Evolutionary conservation across 2,888 invertebrate species (phyloP).

Genomic region (Monoplex corrugatus): DNA sequence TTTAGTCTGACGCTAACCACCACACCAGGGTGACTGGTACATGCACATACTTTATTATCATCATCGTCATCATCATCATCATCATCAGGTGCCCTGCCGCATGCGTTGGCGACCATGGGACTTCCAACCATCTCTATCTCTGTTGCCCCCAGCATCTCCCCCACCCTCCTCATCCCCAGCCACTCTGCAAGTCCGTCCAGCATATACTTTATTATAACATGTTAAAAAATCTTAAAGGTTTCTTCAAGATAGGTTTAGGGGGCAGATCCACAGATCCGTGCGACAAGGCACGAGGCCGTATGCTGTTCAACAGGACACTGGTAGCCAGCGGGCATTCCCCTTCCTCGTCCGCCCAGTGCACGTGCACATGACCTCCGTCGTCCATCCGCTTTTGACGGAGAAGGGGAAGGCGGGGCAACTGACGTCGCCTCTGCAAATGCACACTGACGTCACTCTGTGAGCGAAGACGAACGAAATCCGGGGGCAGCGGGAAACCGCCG

Average conservation of each 20-base stretch:
- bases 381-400: slow-evolving; percentile 15
- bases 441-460: slow-evolving; percentile 45
- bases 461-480: neutral
- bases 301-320: slow-evolving; percentile 51
- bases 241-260: slow-evolving; percentile 54
- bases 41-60: too few species aligned
- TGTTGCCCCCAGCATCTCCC: too few species aligned
- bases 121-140: too few species aligned
- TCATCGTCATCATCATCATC: neutral
- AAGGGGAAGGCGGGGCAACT: slow-evolving; percentile 11
- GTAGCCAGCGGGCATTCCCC: slow-evolving; percentile 52
- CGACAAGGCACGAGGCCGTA: slow-evolving; percentile 53
- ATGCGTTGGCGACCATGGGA: too few species aligned
- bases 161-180: too few species aligned
- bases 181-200: neutral
- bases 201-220: too few species aligned
- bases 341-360: slow-evolving; percentile 59
- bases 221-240: slow-evolving; percentile 43
- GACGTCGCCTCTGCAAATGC: slow-evolving; percentile 14
- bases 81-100: too few species aligned
- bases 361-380: slow-evolving; percentile 51
- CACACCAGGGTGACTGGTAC: too few species aligned
- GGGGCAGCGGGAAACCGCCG: neutral
- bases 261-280: slow-evolving; percentile 54
- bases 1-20: too few species aligned